Conservation (phyloP, 2,797 vertebrate genomes). For the Cuculus canorus region DNA sequence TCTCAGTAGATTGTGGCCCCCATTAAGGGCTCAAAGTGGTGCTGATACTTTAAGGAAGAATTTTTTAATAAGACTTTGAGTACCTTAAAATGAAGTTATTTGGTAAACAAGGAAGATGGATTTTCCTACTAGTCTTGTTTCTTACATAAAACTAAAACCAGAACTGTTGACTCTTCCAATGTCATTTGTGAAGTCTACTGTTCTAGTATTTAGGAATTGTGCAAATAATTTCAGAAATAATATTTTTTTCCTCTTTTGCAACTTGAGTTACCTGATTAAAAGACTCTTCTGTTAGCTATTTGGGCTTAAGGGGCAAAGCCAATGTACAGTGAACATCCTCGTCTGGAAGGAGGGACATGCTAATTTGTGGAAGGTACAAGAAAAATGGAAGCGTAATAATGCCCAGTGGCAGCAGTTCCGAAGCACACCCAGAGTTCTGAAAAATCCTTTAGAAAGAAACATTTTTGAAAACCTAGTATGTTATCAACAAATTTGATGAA, state of each 20-base stretch:
- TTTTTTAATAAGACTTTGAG: not conserved
- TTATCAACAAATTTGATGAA: not conserved
- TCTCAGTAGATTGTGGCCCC: not conserved
- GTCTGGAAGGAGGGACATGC: not conserved
- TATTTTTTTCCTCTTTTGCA: not conserved
- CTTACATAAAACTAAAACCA: not conserved
- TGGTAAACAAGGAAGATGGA: not conserved
- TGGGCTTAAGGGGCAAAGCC: not conserved
- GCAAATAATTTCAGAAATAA: not conserved
- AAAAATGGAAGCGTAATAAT: not conserved
- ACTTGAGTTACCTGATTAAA: not conserved
- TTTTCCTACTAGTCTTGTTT: not conserved
- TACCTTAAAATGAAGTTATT: not conserved
- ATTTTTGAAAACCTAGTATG: not conserved
- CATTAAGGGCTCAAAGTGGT: not conserved
- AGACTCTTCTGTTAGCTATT: not conserved
- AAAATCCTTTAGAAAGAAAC: not conserved
- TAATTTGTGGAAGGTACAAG: not conserved
- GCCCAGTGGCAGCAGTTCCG: not conserved
- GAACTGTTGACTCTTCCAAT: accelerated
- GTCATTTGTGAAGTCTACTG: not conserved
- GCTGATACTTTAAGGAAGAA: not conserved
- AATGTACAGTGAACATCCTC: accelerated
- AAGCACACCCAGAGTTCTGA: not conserved
- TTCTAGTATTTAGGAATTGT: not conserved